Conservation (phyloP, 2,888 invertebrate species). For the Siphlonurus alternatus region DNA sequence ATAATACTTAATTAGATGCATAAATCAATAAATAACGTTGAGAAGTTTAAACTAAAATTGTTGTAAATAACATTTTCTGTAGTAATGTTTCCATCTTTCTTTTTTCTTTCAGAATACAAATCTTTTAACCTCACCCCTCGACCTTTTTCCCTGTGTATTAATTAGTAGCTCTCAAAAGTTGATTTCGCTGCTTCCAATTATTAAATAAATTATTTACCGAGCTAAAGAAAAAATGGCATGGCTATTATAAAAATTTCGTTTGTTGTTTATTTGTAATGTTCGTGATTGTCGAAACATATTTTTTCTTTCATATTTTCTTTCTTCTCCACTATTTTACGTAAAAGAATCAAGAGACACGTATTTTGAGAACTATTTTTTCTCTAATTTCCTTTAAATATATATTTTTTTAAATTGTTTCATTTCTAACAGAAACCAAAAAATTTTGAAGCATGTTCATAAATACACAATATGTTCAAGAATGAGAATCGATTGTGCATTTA, state of each 20-base stretch:
- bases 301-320: too few relatives aligned
- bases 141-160: constrained; percentile 35
- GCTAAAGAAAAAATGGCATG: neutral
- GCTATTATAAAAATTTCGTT: neutral
- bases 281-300: too few relatives aligned
- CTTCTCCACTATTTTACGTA: too few relatives aligned
- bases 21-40: too few relatives aligned
- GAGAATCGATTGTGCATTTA: too few relatives aligned
- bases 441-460: neutral
- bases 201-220: neutral
- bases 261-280: neutral
- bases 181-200: constrained; percentile 9
- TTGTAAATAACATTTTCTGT: neutral
- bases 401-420: too few relatives aligned
- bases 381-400: too few relatives aligned
- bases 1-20: too few relatives aligned
- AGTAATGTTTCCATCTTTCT: constrained; percentile 11
- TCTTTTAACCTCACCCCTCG: constrained; percentile 41
- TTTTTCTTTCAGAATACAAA: constrained; percentile 36
- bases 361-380: too few relatives aligned
- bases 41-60: too few relatives aligned
- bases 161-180: constrained; percentile 19
- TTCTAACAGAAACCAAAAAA: neutral
- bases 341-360: too few relatives aligned
- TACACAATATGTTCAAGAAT: neutral